A percentile compares a stretch with the other conserved stretches of the same genome.
Conservation (phyloP, 1,140 invertebrate genomes). For the Pseudachorutes palmiensis region DNA sequence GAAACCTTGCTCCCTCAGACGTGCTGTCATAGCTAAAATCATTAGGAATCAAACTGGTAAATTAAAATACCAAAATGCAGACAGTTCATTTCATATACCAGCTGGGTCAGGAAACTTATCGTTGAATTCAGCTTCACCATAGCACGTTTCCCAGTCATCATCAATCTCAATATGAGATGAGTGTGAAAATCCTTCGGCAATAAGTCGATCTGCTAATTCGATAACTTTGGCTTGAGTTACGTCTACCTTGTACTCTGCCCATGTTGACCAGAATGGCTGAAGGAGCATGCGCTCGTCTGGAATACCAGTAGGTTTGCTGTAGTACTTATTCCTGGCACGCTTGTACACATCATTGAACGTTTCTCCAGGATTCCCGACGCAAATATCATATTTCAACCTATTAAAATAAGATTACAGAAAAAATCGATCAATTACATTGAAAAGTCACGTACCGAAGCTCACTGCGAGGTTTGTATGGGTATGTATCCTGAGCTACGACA, state of each 20-base stretch:
- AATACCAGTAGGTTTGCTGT: conserved; percentile 51
- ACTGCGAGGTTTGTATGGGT: too few relatives aligned
- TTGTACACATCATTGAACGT: too few relatives aligned
- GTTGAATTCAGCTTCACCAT: conserved; percentile 43
- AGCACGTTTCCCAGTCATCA: conserved; percentile 47
- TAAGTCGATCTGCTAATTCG: conserved; percentile 44
- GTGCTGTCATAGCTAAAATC: conserved; percentile 43
- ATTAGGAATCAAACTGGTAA: too few relatives aligned
- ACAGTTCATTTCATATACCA: too few relatives aligned
- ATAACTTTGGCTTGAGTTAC: conserved; percentile 49
- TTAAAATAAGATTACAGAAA: too few relatives aligned
- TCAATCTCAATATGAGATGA: conserved; percentile 50
- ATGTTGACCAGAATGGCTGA: conserved; percentile 85
- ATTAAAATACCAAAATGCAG: too few relatives aligned
- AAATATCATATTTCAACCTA: too few relatives aligned
- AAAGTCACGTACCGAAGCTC: too few relatives aligned
- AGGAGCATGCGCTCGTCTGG: conserved; percentile 65
- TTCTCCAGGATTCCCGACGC: too few relatives aligned
- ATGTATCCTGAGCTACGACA: too few relatives aligned
- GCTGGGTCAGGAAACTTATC: conserved; percentile 46
- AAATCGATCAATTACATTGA: too few relatives aligned
- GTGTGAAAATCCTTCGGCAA: conserved; percentile 41
- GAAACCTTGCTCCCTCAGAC: conserved; percentile 57
- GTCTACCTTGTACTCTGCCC: conserved; percentile 64
- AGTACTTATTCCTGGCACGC: too few relatives aligned